phyloP scores from a whole-genome alignment of 2,113 vertebrate genomes.

The Apodemus sylvaticus region DNA sequence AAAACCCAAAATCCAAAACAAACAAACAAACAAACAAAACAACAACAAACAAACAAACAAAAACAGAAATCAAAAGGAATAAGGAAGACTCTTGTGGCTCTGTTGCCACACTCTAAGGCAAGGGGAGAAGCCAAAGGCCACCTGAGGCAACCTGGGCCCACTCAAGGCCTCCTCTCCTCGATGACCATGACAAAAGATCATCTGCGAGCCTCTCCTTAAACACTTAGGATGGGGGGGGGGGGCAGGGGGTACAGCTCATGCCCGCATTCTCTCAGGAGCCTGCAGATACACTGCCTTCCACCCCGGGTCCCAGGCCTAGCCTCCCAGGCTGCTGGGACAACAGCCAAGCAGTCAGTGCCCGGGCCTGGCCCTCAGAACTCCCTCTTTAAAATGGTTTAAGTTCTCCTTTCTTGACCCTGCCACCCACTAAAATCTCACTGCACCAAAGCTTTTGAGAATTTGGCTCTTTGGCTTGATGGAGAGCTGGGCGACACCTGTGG shows the following conservation, averaged over 20 bases:
- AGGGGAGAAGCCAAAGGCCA: slow-evolving; percentile 27
- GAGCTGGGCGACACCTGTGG: slow-evolving; percentile 64
- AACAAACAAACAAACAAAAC: too few relatives aligned
- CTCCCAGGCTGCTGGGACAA: background rate
- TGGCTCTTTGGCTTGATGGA: slow-evolving; percentile 70
- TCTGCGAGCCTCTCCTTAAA: background rate
- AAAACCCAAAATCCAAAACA: too few relatives aligned
- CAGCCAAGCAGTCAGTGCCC: background rate
- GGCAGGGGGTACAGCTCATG: slow-evolving; percentile 20
- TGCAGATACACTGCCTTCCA: background rate
- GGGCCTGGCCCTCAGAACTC: background rate
- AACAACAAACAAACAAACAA: too few relatives aligned
- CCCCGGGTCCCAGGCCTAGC: background rate
- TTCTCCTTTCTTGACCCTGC: slow-evolving; percentile 41
- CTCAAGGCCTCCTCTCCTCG: background rate
- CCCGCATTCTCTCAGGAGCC: background rate
- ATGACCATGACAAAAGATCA: background rate
- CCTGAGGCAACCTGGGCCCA: background rate
- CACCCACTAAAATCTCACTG: background rate
- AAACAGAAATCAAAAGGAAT: background rate
- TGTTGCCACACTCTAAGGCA: background rate
- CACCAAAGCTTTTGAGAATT: slow-evolving; percentile 29
- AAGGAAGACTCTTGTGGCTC: background rate
- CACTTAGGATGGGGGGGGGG: background rate
- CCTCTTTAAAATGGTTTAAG: slow-evolving; percentile 11